Conservation (phyloP, 2,888 invertebrate species). For the Nephrotoma flavescens region DNA sequence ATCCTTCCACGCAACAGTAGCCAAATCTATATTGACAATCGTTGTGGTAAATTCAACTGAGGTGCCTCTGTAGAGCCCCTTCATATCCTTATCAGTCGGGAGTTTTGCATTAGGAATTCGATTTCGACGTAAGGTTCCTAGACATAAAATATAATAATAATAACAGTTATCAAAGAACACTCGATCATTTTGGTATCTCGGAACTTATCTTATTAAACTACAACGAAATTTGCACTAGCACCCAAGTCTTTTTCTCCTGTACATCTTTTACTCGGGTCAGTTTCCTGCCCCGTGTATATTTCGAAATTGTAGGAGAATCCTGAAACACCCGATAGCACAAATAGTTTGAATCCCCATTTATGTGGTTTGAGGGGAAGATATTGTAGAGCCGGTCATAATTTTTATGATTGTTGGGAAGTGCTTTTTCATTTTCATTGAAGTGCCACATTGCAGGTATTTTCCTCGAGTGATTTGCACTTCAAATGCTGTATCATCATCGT, state of each 20-base stretch:
- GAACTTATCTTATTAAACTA: conserved; percentile 12
- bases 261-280: conserved; percentile 6
- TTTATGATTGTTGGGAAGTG: background rate
- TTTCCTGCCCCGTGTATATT: background rate
- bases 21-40: background rate
- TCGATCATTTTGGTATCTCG: background rate
- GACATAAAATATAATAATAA: background rate
- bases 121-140: background rate
- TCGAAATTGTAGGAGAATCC: too few species aligned
- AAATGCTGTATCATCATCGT: too few species aligned
- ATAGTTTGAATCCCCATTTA: too few species aligned
- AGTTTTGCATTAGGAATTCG: background rate
- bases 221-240: conserved; percentile 14
- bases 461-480: too few species aligned
- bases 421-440: background rate
- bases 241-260: conserved; percentile 13
- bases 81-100: background rate
- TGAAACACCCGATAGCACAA: too few species aligned
- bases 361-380: too few species aligned
- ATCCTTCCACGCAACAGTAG: background rate
- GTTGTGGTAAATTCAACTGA: background rate
- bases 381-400: background rate
- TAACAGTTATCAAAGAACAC: background rate
- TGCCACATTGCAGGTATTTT: background rate
- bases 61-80: background rate